Percentiles rank a stretch among this genome's conserved stretches.
phyloP scores from a whole-genome alignment of 2,888 invertebrate species.

The Macaria liturata region DNA sequence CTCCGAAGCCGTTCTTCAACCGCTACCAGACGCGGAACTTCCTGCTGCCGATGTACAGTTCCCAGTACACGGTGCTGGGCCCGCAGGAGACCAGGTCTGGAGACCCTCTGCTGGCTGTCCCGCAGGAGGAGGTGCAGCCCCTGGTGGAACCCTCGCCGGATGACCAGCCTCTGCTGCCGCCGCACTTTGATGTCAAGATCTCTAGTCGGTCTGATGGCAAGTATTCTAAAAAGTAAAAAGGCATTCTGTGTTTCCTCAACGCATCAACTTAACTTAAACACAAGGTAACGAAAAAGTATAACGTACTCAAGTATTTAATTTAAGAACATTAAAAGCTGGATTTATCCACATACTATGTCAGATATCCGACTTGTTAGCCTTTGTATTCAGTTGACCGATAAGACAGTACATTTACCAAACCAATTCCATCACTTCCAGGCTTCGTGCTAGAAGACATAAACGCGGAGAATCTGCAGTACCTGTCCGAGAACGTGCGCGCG shows the following conservation, averaged over 20 bases:
- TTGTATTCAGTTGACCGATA: too few species aligned
- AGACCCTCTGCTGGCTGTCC: constrained; percentile 61
- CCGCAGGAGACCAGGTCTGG: constrained; percentile 58
- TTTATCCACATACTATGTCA: too few species aligned
- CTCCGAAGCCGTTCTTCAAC: constrained; percentile 61
- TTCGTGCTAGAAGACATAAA: constrained; percentile 55
- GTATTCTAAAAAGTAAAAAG: too few species aligned
- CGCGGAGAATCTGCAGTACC: constrained; percentile 72
- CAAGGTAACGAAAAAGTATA: too few species aligned
- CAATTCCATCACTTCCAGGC: constrained; percentile 1
- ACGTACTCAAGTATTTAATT: too few species aligned
- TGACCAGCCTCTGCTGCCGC: constrained; percentile 56
- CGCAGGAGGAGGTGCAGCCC: constrained; percentile 64
- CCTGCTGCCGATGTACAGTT: constrained; percentile 62
- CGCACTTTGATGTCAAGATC: constrained; percentile 58
- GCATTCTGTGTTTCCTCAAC: too few species aligned
- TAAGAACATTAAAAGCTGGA: too few species aligned
- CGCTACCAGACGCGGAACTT: constrained; percentile 54
- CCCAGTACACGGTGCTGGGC: constrained; percentile 66
- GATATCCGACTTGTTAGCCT: too few species aligned
- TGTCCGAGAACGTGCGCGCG: constrained; percentile 68
- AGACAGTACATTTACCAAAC: too few species aligned
- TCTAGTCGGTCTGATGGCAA: constrained; percentile 63
- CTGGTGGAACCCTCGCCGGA: constrained; percentile 63
- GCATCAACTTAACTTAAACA: too few species aligned